Percentiles rank a stretch among this genome's conserved stretches.
phyloP scores from a whole-genome alignment of 2,113 vertebrate species.

The Pimephales promelas region DNA sequence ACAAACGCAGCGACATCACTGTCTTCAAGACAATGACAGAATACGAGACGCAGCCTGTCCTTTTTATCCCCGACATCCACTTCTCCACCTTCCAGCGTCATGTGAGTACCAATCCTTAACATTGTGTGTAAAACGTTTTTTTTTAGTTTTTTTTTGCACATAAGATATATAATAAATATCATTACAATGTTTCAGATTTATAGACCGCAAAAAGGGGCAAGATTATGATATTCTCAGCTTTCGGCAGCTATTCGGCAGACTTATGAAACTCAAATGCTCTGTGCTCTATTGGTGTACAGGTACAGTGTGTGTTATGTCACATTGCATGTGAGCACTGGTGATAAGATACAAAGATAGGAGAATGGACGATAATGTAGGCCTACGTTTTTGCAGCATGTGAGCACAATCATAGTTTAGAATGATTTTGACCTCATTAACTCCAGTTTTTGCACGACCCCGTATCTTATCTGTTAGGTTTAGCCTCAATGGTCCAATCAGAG shows the following conservation, averaged over 20 bases:
- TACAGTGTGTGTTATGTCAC: not conserved
- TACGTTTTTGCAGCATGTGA: slow-evolving; percentile 18
- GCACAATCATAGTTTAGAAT: not conserved
- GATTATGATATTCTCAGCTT: not conserved
- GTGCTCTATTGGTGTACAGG: slow-evolving; percentile 1
- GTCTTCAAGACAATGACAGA: slow-evolving; percentile 92
- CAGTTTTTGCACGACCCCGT: not conserved
- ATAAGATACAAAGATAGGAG: slow-evolving; percentile 17
- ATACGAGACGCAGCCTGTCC: slow-evolving; percentile 92
- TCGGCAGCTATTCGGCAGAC: too few species aligned
- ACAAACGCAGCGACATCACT: slow-evolving; percentile 92
- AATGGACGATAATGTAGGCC: not conserved
- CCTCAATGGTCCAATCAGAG: not conserved
- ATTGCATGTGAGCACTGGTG: not conserved
- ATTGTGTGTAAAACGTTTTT: not conserved
- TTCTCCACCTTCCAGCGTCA: slow-evolving; percentile 93
- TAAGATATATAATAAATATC: not conserved
- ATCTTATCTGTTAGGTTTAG: not conserved
- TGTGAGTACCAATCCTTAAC: slow-evolving; percentile 74
- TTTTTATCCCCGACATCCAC: slow-evolving; percentile 96
- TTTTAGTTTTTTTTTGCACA: not conserved
- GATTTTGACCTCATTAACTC: not conserved
- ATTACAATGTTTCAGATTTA: not conserved
- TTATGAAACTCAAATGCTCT: not conserved
- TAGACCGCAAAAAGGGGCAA: not conserved